Base-by-base conservation (phyloP, 2,888 invertebrate species). In the Leptinotarsa tumamoca region DNA sequence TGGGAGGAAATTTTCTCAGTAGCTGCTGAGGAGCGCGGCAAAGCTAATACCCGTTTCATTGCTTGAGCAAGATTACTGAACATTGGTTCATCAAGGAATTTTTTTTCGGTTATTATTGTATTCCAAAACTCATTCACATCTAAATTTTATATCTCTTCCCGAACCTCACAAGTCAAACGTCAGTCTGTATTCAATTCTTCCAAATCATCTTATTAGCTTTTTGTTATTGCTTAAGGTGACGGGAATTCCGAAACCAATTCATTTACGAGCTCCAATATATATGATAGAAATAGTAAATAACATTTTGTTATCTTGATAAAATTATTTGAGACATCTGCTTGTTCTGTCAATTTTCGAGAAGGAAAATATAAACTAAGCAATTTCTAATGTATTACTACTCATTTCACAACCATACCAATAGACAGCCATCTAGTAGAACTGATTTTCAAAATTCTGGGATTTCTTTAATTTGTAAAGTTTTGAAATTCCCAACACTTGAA, bases 281-380 rank as follows among this genome's bases (percentile, higher is more conserved):
- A 54, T 54, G n/a, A 54, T 54, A 54, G 54, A 54, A 54, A 54
- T 54, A 54, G 18, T 54, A n/a, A 54, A 54, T 54, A 54, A 54
- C 54, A 54, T 18, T 54, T 54, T 54, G 54, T 54, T 54, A 54
- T 54, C 54, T 54, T n/a, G 18, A 0, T 54, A 4, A 54, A 54
- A 54, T 54, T 54, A 54, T 54, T 54, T 54, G 54, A 17, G 54
- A n/a, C 18, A 17, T 4, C 4, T 23, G 4, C 17, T 54, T 54
- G 54, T 54, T 54, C 17, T 54, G 18, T 4, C n/a, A 15, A 54
- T 54, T 54, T 54, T 54, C 54, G 54, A 54, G 18, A 18, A 54
- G 54, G 7, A n/a, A 54, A 54, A 54, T 17, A 17, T 54, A 54
- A 54, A 54, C 54, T 54, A 18, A 18, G 18, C n/a, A n/a, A 54